phyloP scores from a whole-genome alignment of 2,888 invertebrate genomes.

The Blera fallax region DNA sequence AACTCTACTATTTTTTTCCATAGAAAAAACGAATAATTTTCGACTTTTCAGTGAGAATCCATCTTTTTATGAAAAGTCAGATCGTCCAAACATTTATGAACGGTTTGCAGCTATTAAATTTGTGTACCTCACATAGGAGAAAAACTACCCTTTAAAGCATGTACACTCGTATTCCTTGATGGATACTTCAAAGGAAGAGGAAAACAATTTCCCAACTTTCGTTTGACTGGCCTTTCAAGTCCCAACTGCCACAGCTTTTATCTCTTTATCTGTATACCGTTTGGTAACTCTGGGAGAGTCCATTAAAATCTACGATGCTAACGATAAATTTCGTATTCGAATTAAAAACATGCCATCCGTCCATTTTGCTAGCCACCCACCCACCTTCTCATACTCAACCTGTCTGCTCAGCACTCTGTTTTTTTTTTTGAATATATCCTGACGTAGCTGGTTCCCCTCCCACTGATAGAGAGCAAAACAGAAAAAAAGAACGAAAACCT shows the following conservation, averaged over 20 bases:
- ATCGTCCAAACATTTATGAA: no score
- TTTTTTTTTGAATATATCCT: constrained; percentile 16
- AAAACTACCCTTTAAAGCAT: no score
- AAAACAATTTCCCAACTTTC: background rate
- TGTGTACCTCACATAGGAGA: no score
- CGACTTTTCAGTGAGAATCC: no score
- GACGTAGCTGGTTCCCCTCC: background rate
- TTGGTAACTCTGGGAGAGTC: background rate
- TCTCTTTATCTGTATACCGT: background rate
- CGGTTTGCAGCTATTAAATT: no score
- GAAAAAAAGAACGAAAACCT: background rate
- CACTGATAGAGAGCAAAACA: background rate
- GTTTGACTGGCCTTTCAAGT: background rate
- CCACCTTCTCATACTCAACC: background rate
- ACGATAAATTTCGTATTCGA: constrained; percentile 28
- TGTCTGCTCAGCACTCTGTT: background rate
- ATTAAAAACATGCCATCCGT: constrained; percentile 15
- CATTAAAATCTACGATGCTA: constrained; percentile 16
- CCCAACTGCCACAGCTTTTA: background rate
- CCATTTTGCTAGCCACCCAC: background rate
- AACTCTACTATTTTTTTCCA: no score
- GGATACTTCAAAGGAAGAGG: background rate
- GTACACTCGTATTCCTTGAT: background rate
- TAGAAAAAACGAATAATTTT: no score
- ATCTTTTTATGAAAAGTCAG: no score